Evolutionary conservation across 2,888 invertebrate genomes (phyloP).

Genomic region (Dromius quadrimaculatus): DNA sequence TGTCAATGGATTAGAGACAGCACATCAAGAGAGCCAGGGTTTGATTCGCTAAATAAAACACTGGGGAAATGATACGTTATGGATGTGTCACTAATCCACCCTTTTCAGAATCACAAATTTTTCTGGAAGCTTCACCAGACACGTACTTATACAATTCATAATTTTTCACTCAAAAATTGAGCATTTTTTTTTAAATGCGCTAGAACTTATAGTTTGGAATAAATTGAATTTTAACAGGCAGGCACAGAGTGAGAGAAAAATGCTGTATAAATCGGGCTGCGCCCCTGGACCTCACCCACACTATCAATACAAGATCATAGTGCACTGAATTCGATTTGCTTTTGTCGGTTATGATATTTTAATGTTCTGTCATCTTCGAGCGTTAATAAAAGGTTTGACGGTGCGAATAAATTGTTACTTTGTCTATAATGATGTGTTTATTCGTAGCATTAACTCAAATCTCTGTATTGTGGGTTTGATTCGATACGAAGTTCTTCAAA

Average conservation of each 20-base stretch:
- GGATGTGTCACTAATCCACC: slow-evolving; percentile 4
- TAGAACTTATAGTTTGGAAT: too few relatives aligned
- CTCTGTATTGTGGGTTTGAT: not conserved
- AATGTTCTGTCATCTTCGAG: not conserved
- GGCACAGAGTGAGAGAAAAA: too few relatives aligned
- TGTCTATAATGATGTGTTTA: not conserved
- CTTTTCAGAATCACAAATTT: slow-evolving; percentile 5
- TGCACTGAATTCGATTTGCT: slow-evolving; percentile 1
- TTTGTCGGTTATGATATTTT: not conserved
- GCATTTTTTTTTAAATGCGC: too few relatives aligned
- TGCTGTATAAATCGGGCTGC: not conserved
- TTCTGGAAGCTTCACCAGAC: too few relatives aligned
- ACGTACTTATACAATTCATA: too few relatives aligned
- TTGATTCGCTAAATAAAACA: slow-evolving; percentile 27
- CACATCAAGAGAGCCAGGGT: slow-evolving; percentile 22
- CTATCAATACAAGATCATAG: slow-evolving; percentile 20
- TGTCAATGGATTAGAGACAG: slow-evolving; percentile 1
- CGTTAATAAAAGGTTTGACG: not conserved
- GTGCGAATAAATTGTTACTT: not conserved
- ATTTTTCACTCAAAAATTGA: too few relatives aligned
- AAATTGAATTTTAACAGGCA: too few relatives aligned
- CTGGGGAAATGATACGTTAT: not conserved
- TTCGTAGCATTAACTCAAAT: not conserved
- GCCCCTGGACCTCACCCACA: not conserved
- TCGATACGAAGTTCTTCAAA: not conserved